These are phyloP conservation scores for Spinus pinus DNA, from an alignment of 2,797 vertebrate genomes.

Conservation along the genomic window DNA sequence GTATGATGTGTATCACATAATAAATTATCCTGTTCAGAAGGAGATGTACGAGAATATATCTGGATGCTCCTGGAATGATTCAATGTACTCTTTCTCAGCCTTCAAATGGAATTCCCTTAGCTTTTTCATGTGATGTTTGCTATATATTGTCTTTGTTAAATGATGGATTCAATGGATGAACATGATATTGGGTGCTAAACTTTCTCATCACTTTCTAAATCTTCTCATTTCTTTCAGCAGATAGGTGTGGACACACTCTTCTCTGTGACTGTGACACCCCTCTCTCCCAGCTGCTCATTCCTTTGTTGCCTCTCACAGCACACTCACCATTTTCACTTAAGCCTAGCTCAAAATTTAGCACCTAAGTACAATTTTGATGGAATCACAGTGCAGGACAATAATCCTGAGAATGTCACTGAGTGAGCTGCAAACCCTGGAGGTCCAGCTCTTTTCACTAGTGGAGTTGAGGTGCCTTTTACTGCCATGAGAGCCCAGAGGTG, in stretches of 20 bases:
- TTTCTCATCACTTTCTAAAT: constrained; percentile 24
- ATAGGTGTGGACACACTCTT: background rate
- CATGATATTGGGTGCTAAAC: background rate
- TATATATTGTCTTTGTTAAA: background rate
- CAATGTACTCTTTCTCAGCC: background rate
- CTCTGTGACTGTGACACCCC: background rate
- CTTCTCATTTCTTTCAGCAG: constrained; percentile 9
- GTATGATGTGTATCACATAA: background rate
- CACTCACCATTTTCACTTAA: background rate
- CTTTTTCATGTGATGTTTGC: background rate
- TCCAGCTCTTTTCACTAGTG: background rate
- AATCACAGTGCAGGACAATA: background rate
- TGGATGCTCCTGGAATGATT: background rate
- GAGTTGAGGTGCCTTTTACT: background rate
- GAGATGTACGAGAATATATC: background rate
- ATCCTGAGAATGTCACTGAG: background rate
- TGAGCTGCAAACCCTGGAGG: background rate
- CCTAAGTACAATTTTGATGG: background rate
- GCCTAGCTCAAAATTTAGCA: background rate
- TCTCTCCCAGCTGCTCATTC: background rate
- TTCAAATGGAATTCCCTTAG: background rate
- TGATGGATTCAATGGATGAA: background rate
- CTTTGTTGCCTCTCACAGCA: background rate
- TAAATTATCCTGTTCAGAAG: background rate
- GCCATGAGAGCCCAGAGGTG: background rate